These are phyloP conservation scores for Nothocercus julius DNA, from an alignment of 2,113 vertebrate genomes.

Conservation along the genomic window DNA sequence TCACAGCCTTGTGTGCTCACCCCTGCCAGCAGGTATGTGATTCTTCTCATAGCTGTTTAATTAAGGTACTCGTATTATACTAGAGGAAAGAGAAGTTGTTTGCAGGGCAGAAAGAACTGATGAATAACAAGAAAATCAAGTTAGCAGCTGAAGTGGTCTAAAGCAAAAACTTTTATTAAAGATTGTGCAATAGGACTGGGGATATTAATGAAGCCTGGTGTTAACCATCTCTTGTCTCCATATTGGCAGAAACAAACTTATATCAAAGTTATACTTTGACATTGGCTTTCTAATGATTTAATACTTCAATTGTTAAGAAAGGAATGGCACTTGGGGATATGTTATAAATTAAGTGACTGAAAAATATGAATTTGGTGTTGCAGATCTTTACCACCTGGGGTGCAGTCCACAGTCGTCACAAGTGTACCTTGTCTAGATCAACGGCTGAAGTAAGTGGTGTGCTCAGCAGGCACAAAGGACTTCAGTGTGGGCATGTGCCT, in stretches of 20 bases:
- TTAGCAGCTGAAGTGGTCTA: neutral
- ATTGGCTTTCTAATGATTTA: neutral
- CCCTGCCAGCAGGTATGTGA: neutral
- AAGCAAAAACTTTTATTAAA: neutral
- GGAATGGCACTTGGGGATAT: too few species aligned
- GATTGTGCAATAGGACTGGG: neutral
- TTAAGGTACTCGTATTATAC: neutral
- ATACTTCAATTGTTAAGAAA: neutral
- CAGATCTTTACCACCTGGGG: neutral
- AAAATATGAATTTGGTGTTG: neutral
- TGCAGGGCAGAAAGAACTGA: neutral
- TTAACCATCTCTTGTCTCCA: neutral
- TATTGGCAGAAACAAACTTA: neutral
- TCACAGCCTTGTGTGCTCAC: neutral
- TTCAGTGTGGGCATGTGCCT: neutral
- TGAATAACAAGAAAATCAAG: neutral
- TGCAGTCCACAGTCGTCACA: neutral
- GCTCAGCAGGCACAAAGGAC: neutral
- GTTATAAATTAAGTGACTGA: neutral
- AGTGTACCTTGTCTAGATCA: fast-evolving
- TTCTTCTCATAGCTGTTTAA: neutral
- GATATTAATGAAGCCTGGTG: neutral
- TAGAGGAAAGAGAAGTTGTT: neutral
- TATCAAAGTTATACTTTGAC: neutral
- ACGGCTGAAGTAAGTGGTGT: neutral